These are phyloP conservation scores for Phorcus lineatus DNA, from an alignment of 2,888 invertebrate species.

Conservation along the genomic window DNA sequence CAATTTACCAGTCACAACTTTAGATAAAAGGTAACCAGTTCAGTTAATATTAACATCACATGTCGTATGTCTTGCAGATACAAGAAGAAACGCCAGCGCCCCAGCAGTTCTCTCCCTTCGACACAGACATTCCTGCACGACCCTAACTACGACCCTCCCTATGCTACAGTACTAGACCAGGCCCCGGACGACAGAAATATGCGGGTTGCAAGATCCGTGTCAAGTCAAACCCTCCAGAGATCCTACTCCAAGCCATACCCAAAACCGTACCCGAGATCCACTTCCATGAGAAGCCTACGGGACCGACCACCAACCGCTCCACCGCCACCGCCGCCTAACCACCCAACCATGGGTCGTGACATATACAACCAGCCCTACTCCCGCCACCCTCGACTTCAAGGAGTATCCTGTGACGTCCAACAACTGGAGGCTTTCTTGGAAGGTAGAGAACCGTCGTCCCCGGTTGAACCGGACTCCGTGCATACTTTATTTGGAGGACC, in stretches of 20 bases:
- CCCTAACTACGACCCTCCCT: neutral
- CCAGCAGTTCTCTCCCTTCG: neutral
- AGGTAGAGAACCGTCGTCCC: neutral
- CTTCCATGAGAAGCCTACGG: slow-evolving; percentile 5
- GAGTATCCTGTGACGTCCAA: neutral
- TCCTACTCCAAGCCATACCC: neutral
- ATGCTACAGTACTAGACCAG: slow-evolving; percentile 2
- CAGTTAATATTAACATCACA: too few relatives aligned
- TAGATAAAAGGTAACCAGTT: too few relatives aligned
- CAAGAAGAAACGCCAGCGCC: neutral
- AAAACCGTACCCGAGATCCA: neutral
- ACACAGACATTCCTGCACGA: slow-evolving; percentile 2
- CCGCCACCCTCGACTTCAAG: neutral
- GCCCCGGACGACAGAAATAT: neutral
- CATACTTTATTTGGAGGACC: neutral
- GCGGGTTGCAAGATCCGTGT: neutral
- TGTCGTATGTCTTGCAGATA: too few relatives aligned
- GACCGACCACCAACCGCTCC: neutral
- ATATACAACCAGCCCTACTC: neutral
- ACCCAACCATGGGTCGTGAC: neutral
- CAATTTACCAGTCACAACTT: too few relatives aligned
- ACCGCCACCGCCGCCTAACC: neutral
- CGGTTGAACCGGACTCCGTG: neutral
- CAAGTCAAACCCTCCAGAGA: slow-evolving; percentile 16
- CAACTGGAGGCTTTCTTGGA: slow-evolving; percentile 4